phyloP scores from a whole-genome alignment of 2,888 invertebrate genomes.

The Aporophyla lueneburgensis region DNA sequence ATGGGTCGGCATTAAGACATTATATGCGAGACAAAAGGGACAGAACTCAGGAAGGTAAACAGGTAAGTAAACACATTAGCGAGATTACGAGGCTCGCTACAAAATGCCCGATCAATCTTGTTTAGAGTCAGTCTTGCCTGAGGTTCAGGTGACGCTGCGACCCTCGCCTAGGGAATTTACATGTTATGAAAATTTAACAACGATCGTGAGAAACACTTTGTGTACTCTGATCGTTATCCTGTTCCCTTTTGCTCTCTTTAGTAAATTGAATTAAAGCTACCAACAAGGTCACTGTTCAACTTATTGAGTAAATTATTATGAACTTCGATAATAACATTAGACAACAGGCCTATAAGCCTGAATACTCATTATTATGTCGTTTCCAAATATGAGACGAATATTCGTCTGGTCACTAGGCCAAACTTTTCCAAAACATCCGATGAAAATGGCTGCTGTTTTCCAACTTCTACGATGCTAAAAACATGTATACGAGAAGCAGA shows the following conservation, averaged over 20 bases:
- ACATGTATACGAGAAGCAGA: slow-evolving; percentile 56
- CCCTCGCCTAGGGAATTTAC: slow-evolving; percentile 49
- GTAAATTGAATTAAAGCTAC: slow-evolving; percentile 30
- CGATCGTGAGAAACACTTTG: slow-evolving; percentile 39
- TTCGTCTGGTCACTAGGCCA: slow-evolving; percentile 34
- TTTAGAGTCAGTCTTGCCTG: slow-evolving; percentile 63
- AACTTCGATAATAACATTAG: slow-evolving; percentile 10
- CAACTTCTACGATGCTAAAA: slow-evolving; percentile 59
- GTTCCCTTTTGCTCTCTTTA: slow-evolving; percentile 36
- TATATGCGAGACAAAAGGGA: slow-evolving; percentile 78
- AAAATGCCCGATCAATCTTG: slow-evolving; percentile 79
- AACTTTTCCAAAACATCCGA: slow-evolving; percentile 57
- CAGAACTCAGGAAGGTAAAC: slow-evolving; percentile 79
- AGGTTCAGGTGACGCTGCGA: slow-evolving; percentile 62
- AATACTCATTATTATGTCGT: slow-evolving; percentile 24
- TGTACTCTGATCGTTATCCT: slow-evolving; percentile 34
- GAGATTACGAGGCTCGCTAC: slow-evolving; percentile 77
- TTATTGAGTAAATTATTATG: slow-evolving; percentile 1
- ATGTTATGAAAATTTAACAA: slow-evolving; percentile 60
- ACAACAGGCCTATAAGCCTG: not conserved
- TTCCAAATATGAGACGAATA: slow-evolving; percentile 18
- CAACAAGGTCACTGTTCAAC: not conserved
- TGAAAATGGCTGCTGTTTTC: slow-evolving; percentile 52
- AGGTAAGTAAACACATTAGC: slow-evolving; percentile 86
- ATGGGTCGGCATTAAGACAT: slow-evolving; percentile 79